Evolutionary conservation across 2,888 invertebrate species (phyloP).

Genomic region (Homarus gammarus): DNA sequence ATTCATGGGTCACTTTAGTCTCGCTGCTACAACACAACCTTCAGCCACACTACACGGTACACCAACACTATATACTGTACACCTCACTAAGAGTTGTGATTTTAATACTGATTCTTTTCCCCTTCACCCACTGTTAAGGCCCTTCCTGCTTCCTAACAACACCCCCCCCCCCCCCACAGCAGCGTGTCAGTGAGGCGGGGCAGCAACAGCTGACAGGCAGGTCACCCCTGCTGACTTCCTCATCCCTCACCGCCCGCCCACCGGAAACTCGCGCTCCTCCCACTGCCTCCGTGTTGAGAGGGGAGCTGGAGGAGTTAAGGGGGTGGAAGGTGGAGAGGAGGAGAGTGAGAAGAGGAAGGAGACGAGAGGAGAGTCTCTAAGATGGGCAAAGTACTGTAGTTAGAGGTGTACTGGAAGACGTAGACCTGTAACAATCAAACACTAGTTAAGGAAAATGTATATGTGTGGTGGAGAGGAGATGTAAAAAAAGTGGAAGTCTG

Average conservation of each 20-base stretch:
- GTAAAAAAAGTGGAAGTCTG: background rate
- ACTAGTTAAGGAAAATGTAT: no score
- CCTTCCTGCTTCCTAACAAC: background rate
- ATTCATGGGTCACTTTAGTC: no score
- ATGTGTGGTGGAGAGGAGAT: background rate
- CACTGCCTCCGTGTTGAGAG: background rate
- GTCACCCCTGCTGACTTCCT: background rate
- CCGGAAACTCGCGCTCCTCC: conserved; percentile 29
- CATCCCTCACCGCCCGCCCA: conserved; percentile 16
- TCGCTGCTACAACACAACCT: no score
- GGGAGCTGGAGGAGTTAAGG: background rate
- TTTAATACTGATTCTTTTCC: no score
- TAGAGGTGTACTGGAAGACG: no score
- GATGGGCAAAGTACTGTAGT: background rate
- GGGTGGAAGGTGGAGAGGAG: background rate
- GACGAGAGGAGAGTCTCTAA: background rate
- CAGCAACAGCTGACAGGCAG: conserved; percentile 10
- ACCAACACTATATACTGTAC: no score
- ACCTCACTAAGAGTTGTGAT: no score
- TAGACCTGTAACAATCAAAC: no score
- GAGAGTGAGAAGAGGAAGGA: background rate
- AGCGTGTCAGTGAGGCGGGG: background rate
- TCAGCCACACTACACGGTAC: no score
- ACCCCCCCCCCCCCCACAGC: background rate
- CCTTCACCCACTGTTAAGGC: no score